Percentiles rank a stretch among this genome's conserved stretches.
Evolutionary conservation across 2,888 invertebrate species (phyloP).

Genomic region (Pharmacophagus antenor): DNA sequence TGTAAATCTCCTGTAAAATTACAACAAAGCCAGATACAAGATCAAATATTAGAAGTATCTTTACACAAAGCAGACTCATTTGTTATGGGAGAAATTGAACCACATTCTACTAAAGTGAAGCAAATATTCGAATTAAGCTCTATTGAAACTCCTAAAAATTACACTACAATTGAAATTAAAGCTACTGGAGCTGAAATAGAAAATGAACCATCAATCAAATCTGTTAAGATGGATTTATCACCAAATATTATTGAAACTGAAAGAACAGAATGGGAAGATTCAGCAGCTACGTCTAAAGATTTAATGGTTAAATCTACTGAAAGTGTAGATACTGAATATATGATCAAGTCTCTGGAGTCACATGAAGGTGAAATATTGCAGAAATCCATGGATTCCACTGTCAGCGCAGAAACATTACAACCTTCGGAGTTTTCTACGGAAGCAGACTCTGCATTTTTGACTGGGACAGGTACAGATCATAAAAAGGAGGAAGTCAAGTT

Average conservation of each 20-base stretch:
- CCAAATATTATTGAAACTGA: conserved; percentile 60
- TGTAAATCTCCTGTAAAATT: conserved; percentile 68
- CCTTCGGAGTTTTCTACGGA: conserved; percentile 77
- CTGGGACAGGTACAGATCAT: conserved; percentile 72
- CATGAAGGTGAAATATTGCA: conserved; percentile 76
- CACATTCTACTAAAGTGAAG: conserved; percentile 13
- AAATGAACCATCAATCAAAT: conserved; percentile 49
- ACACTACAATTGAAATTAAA: conserved; percentile 52
- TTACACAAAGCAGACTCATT: conserved; percentile 63
- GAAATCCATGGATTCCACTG: conserved; percentile 77
- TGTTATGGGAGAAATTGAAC: conserved; percentile 50
- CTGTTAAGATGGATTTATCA: conserved; percentile 64
- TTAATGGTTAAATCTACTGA: conserved; percentile 77
- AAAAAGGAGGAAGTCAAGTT: conserved; percentile 71
- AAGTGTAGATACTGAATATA: conserved; percentile 74
- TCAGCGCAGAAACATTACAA: conserved; percentile 76
- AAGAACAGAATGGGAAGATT: conserved; percentile 55
- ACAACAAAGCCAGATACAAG: conserved; percentile 69
- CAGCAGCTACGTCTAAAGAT: conserved; percentile 69
- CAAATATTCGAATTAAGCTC: conserved; percentile 30
- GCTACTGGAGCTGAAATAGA: conserved; percentile 49
- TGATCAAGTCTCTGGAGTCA: conserved; percentile 76
- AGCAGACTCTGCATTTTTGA: conserved; percentile 75
- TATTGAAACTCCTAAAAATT: conserved; percentile 48
- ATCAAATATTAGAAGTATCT: conserved; percentile 73